Conservation (phyloP, 2,113 vertebrate species). For the Trochalopteron elliotii region DNA sequence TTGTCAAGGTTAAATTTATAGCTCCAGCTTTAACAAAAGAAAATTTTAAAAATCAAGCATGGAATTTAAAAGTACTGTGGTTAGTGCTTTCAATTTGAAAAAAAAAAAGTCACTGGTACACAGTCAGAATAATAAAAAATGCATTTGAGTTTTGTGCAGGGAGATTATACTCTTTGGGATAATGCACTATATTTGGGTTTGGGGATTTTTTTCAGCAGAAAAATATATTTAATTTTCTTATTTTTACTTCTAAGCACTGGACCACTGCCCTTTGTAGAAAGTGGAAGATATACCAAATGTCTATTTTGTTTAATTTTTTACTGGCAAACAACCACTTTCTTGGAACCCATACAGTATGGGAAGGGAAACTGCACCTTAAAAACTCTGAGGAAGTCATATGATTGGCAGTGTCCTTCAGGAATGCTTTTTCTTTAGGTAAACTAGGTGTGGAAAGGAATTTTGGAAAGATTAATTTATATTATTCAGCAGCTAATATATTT, state of each 20-base stretch:
- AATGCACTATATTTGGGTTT: not conserved
- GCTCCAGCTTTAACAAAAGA: not conserved
- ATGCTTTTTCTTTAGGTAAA: not conserved
- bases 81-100: not conserved
- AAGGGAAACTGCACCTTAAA: not conserved
- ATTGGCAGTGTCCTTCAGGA: not conserved
- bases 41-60: not conserved
- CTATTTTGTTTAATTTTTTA: not conserved
- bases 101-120: not conserved
- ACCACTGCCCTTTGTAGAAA: not conserved
- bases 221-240: not conserved
- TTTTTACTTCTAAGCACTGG: not conserved
- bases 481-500: not conserved
- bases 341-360: accelerated
- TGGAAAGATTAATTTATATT: not conserved
- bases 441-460: not conserved
- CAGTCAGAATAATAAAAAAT: not conserved
- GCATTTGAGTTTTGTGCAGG: not conserved
- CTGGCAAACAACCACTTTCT: not conserved
- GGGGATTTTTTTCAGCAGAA: not conserved
- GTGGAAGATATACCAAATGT: not conserved
- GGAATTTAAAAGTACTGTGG: not conserved
- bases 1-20: not conserved
- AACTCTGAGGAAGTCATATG: not conserved
- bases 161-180: not conserved